These are phyloP conservation scores for Molossus alvarezi DNA, from an alignment of 2,797 vertebrate species.

Conservation along the genomic window DNA sequence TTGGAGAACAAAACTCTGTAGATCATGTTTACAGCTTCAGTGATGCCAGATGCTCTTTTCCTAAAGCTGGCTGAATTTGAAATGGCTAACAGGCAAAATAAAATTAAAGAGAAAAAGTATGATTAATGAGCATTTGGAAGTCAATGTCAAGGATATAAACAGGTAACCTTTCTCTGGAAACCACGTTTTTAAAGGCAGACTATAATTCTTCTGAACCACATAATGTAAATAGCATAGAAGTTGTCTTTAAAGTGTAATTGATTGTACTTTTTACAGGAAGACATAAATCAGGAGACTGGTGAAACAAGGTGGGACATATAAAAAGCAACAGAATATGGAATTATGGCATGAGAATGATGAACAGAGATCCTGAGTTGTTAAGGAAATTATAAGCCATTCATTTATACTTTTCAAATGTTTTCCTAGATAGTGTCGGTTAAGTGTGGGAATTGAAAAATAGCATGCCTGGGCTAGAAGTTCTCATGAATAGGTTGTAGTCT, in stretches of 20 bases:
- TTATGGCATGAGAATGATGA: constrained; percentile 49
- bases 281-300: constrained; percentile 74
- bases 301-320: constrained; percentile 31
- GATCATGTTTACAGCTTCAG: constrained; percentile 49
- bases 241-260: constrained; percentile 73
- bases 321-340: constrained; percentile 48
- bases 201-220: constrained; percentile 68
- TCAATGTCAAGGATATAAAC: constrained; percentile 73
- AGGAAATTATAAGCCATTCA: constrained; percentile 57
- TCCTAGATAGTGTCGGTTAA: constrained; percentile 49
- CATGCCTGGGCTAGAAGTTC: background rate
- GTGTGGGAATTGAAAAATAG: background rate
- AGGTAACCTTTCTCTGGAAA: constrained; percentile 64
- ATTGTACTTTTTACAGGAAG: constrained; percentile 69
- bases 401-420: constrained; percentile 65
- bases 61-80: constrained; percentile 70
- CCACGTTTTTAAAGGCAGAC: constrained; percentile 41
- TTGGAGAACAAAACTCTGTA: constrained; percentile 55
- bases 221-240: constrained; percentile 70
- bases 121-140: constrained; percentile 76
- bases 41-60: constrained; percentile 72
- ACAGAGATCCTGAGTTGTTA: constrained; percentile 47
- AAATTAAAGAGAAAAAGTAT: constrained; percentile 62
- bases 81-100: constrained; percentile 67
- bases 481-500: background rate